Percentiles rank a stretch among this genome's conserved stretches.
These are phyloP conservation scores for Laothoe populi DNA, from an alignment of 2,888 invertebrate genomes.

Conservation along the genomic window DNA sequence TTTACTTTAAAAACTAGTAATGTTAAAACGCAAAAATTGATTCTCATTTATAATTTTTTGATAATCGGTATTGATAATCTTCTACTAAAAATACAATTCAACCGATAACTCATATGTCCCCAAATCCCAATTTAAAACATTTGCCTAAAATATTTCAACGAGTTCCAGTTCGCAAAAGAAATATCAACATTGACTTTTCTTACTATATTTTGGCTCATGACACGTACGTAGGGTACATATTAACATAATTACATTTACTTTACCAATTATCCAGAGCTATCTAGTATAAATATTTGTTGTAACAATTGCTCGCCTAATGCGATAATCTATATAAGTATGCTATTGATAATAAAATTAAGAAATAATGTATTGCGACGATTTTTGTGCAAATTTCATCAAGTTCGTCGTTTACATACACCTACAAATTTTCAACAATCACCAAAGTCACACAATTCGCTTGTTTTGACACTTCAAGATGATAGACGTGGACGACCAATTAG, in stretches of 20 bases:
- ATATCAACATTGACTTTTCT: constrained; percentile 11
- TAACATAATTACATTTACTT: not conserved
- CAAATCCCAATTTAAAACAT: not conserved
- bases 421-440: not conserved
- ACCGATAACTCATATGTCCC: not conserved
- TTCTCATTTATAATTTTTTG: no score
- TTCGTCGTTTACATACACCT: not conserved
- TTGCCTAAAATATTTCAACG: no score
- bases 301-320: not conserved
- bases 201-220: not conserved
- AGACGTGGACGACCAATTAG: no score
- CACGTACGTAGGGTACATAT: not conserved
- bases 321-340: not conserved
- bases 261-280: constrained; percentile 1
- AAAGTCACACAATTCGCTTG: not conserved
- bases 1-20: no score
- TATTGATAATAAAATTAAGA: not conserved
- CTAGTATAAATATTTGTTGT: constrained; percentile 6
- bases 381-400: not conserved
- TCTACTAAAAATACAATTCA: not conserved
- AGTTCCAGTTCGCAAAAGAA: not conserved
- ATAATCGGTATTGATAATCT: no score
- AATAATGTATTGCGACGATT: not conserved
- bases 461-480: not conserved
- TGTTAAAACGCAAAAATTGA: no score